Base-by-base conservation (phyloP, 2,888 invertebrate genomes). In the Rhabditoides inermis region DNA sequence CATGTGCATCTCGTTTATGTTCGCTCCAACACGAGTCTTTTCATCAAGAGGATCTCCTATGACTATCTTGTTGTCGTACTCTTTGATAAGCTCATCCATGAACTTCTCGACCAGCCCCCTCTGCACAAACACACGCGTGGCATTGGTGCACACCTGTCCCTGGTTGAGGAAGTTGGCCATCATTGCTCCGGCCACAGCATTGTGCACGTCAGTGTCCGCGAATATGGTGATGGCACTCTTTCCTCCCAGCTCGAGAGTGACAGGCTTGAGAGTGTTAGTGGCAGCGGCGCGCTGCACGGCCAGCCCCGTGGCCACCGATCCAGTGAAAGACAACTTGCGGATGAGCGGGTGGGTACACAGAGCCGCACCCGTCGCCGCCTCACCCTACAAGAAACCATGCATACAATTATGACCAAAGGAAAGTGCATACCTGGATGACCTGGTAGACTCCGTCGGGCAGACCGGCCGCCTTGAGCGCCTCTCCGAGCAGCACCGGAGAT, bases 121-220 rank as follows among this genome's bases (percentile, higher is more conserved):
- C 47, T 83, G 81, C 2, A 82, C 82, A 71, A 79, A 83, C 5
- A 82, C 82, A 39, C 82, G 26, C 0, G 82, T 81, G 0, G 80
- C 82, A 68, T 83, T 83, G 2, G 81, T 81, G 68, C 82, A 82
- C 10, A 83, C 82, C 80, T 82, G 59, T 1, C 63, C 82, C 66
- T 83, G 82, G 35, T 80, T 79, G 12, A 81, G 72, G 70, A 82
- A 82, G 73, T 82, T 83, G 20, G 82, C 82, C 69, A 82, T 59
- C 70, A 83, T 77, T 26, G 82, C 79, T 2, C 80, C 81, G 51
- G 80, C 80, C n/a, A 82, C 81, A 37, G 82, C 82, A 65, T 80
- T 79, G 35, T 78, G 77, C 22, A 82, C 36, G 66, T 82, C 74
- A 46, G 79, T 76, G 68, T 82, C 82, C 12, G 77, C 79, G 72